Conservation (phyloP, 1,140 invertebrate species). For the Penaeus indicus region DNA sequence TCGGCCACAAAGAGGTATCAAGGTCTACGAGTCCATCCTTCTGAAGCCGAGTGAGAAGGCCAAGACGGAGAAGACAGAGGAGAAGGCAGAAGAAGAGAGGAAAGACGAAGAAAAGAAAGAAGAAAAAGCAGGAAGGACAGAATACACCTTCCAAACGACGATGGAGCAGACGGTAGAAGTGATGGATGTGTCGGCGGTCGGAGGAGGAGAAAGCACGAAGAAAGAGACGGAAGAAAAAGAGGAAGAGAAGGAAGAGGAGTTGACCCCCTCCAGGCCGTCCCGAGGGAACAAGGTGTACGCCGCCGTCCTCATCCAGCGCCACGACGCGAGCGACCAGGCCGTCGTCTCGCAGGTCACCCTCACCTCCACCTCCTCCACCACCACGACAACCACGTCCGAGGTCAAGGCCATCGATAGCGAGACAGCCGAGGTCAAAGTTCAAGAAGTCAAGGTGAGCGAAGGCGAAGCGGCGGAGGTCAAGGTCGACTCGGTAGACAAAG, state of each 20-base stretch:
- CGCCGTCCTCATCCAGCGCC: conserved; percentile 28
- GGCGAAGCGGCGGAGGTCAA: background rate
- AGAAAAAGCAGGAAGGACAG: background rate
- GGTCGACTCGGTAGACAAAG: background rate
- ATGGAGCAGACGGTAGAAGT: conserved; percentile 7
- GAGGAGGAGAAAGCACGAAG: background rate
- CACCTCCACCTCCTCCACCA: background rate
- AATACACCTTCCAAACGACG: conserved; percentile 13
- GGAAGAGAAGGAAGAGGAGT: background rate
- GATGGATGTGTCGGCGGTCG: background rate
- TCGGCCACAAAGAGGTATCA: conserved; percentile 45
- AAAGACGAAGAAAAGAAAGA: conserved; percentile 6
- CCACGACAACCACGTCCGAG: background rate
- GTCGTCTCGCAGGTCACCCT: conserved; percentile 24
- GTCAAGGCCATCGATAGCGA: background rate
- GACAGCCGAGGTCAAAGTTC: background rate
- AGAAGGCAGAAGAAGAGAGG: background rate
- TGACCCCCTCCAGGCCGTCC: background rate
- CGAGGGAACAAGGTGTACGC: conserved; percentile 56
- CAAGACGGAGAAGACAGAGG: background rate
- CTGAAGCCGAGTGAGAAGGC: background rate
- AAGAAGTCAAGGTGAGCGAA: background rate
- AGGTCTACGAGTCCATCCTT: conserved; percentile 38
- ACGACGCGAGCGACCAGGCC: conserved; percentile 12
- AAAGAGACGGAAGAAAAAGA: background rate